Evolutionary conservation across 2,888 invertebrate species (phyloP), one percentile per base, ranked within the genome.

Genomic region (Synergus japonicus): DNA sequence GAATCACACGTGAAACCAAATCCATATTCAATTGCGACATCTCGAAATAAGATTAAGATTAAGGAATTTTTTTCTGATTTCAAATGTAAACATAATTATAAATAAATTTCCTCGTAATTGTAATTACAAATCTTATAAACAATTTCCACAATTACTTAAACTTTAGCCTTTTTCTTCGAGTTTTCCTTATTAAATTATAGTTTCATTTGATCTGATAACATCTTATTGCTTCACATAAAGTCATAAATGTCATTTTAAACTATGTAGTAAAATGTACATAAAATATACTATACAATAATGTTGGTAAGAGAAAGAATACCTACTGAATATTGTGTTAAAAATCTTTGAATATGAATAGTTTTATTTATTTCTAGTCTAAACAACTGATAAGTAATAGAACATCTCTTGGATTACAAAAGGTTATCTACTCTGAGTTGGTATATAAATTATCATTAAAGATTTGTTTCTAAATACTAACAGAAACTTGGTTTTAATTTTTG

Each of bases 1-100:
- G 37, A 54, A 54, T 22, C 73, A 73, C 73, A 73, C 73, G 73
- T 73, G 73, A 54, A 37, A 54, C 54, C 37, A 15, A 54, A 54
- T 54, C 73, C 37, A 37, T 54, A 54, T 73, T 54, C 54, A 37
- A 37, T 49, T 54, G 18, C 37, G 73, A 37, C 3, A 73, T n/a
- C 54, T n/a, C 54, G 37, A 73, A 37, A 54, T 54, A n/a, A 10
- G 9, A 37, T 37, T 4, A 73, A 73, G 37, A n/a, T 4, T 29
- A 5, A 69, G 37, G 4, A 73, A 73, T 13, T 37, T 37, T 37
- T 37, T 73, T 22, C 37, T 46, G 37, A 10, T 12, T 54, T 54
- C n/a, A 54, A 54, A 54, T 73, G n/a, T 73, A 37, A 73, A 15
- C 37, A 3, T 54, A 44, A 46, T 67, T 29, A 4, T 37, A 29